These are phyloP conservation scores for Encarsia formosa DNA, from an alignment of 2,888 invertebrate genomes.

Conservation along the genomic window DNA sequence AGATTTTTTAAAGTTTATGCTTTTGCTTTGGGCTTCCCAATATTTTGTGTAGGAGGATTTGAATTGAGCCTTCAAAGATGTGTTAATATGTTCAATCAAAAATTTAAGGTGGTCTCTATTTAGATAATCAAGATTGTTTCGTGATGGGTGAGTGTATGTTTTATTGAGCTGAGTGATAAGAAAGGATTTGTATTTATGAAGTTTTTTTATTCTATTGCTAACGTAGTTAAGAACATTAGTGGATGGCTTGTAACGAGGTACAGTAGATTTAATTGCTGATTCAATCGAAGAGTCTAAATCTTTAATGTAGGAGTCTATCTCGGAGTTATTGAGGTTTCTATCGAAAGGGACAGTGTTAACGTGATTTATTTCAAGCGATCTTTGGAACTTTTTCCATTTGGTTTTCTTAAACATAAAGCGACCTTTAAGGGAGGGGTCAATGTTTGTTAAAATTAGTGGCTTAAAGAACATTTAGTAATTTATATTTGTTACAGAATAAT, in stretches of 20 bases:
- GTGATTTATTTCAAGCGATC: not conserved
- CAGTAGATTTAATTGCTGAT: not conserved
- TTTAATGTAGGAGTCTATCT: not conserved
- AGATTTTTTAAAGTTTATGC: not conserved
- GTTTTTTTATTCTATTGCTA: not conserved
- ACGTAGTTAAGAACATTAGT: not conserved
- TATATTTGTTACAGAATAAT: too few relatives aligned
- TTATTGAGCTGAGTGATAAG: not conserved
- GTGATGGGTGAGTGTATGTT: too few relatives aligned
- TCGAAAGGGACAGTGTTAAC: not conserved
- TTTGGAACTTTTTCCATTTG: not conserved
- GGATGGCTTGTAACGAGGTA: not conserved
- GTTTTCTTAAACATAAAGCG: slow-evolving; percentile 2
- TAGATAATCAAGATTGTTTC: too few relatives aligned
- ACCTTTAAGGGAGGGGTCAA: not conserved
- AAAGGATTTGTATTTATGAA: not conserved
- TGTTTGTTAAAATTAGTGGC: too few relatives aligned
- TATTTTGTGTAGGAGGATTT: not conserved
- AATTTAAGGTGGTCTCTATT: not conserved
- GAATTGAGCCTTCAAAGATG: not conserved
- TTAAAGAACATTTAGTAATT: too few relatives aligned
- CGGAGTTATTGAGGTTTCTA: not conserved
- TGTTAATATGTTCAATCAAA: not conserved
- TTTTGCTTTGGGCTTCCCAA: not conserved
- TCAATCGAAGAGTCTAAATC: not conserved